phyloP scores from a whole-genome alignment of 2,113 vertebrate species.

The Carassius gibelio region DNA sequence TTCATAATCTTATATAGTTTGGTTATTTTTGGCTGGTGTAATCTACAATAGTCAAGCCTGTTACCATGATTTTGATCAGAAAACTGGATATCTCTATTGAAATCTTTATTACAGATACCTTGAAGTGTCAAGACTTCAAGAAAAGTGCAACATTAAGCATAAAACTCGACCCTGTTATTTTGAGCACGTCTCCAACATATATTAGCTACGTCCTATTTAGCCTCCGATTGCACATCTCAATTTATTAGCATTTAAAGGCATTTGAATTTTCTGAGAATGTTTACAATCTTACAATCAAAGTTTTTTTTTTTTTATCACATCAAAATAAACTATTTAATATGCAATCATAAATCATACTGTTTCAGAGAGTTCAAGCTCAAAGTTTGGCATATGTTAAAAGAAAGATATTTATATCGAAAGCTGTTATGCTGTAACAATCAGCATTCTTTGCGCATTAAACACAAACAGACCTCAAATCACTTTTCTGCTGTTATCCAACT shows the following conservation, averaged over 20 bases:
- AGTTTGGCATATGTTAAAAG: slow-evolving; percentile 11
- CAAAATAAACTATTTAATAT: not conserved
- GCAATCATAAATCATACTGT: not conserved
- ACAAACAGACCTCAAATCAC: slow-evolving; percentile 1
- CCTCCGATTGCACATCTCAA: not conserved
- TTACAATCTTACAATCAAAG: not conserved
- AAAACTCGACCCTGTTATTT: not conserved
- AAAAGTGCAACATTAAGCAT: not conserved
- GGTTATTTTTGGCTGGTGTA: not conserved
- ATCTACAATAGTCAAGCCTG: not conserved
- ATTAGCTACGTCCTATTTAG: not conserved
- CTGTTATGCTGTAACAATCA: not conserved
- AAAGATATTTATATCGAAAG: not conserved
- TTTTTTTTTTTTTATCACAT: not conserved
- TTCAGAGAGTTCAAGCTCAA: not conserved
- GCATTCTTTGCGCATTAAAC: not conserved
- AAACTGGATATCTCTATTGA: not conserved
- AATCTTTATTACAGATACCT: not conserved
- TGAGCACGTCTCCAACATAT: not conserved
- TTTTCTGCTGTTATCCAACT: not conserved
- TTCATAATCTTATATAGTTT: not conserved
- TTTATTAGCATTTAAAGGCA: not conserved
- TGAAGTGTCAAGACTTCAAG: not conserved
- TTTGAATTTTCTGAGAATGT: not conserved
- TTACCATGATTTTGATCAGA: not conserved